Base-by-base conservation (phyloP, 2,797 vertebrate species). In the Nannoperca australis region DNA sequence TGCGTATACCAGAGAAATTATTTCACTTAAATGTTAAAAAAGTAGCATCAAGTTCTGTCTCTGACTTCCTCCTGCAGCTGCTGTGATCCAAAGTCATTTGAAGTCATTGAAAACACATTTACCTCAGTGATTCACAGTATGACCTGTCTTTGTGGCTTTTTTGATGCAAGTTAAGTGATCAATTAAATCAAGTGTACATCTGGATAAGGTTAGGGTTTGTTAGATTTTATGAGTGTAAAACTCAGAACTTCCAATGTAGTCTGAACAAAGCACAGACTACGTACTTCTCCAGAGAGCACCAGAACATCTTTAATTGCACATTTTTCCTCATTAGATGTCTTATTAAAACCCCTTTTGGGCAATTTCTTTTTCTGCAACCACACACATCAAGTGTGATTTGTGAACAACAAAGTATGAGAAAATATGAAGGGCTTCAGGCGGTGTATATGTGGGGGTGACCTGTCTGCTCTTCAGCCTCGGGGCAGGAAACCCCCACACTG, bases 401-500 rank as follows among this genome's bases (percentile, higher is more conserved):
- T 40, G 61, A 80, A 20, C 6, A 54, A 42, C 13, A 42, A 44
- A 71, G 42, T 65, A 65, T 79, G 83, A 78, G 76, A 76, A 74
- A 73, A 72, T 38, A 59, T 68, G 55, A 70, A 64, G 49, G 79
- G 82, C 76, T 79, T 83, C 18, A 68, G 73, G 70, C 67, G 40
- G 79, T 69, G 44, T 69, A 49, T 84, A 86, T 80, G 85, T 82
- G 65, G 73, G 75, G 78, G 55, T 83, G 86, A 89, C 81, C 86
- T 20, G 56, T 58, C 51, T 67, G 51, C 76, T 78, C 65, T 54
- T 59, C 27, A 60, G 67, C 85, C 73, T 60, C 15, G 10, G 78
- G 86, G 78, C 38, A 72, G 81, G 73, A 87, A 88, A 74, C 77
- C 84, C 76, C 78, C 76, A 79, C 54, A 55, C 58, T 72, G 53